Evolutionary conservation across 2,888 invertebrate genomes (phyloP).

Genomic region (Sminthurides aquaticus): DNA sequence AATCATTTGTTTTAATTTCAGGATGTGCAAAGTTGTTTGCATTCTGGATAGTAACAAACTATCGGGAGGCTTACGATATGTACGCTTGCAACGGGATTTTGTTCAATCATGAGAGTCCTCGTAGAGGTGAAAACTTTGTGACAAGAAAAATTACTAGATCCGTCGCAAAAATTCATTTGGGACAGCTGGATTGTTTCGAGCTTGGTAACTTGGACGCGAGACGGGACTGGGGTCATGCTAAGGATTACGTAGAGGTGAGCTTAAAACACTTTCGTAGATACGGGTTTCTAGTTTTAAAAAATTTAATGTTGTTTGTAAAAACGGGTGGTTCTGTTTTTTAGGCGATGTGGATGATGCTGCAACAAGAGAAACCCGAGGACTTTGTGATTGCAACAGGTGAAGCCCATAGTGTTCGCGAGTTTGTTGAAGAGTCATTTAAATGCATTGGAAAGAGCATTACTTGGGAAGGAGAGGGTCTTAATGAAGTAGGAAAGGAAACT

Average conservation of each 20-base stretch:
- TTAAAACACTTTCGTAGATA: not conserved
- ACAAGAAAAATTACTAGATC: constrained; percentile 95
- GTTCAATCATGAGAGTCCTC: constrained; percentile 93
- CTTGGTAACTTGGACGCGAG: constrained; percentile 91
- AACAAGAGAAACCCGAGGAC: constrained; percentile 83
- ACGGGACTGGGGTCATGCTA: constrained; percentile 97
- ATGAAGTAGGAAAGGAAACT: constrained; percentile 73
- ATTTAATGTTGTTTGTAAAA: constrained; percentile 5
- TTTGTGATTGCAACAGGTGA: constrained; percentile 96
- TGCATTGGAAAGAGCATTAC: constrained; percentile 69
- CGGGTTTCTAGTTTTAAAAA: not conserved
- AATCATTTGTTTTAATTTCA: too few relatives aligned
- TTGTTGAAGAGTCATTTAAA: constrained; percentile 84
- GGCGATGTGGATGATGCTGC: constrained; percentile 99
- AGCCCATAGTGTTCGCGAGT: constrained; percentile 89
- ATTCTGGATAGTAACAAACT: constrained; percentile 93
- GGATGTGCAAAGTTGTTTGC: constrained; percentile 93
- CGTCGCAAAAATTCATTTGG: constrained; percentile 90
- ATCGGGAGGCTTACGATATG: constrained; percentile 89
- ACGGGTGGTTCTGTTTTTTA: constrained; percentile 47
- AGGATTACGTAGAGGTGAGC: constrained; percentile 82
- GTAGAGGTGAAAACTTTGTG: constrained; percentile 95
- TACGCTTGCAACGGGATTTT: constrained; percentile 92
- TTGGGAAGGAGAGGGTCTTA: constrained; percentile 80
- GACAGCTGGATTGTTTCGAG: constrained; percentile 74